phyloP scores from a whole-genome alignment of 1,140 invertebrate genomes.

The Euura lappo region DNA sequence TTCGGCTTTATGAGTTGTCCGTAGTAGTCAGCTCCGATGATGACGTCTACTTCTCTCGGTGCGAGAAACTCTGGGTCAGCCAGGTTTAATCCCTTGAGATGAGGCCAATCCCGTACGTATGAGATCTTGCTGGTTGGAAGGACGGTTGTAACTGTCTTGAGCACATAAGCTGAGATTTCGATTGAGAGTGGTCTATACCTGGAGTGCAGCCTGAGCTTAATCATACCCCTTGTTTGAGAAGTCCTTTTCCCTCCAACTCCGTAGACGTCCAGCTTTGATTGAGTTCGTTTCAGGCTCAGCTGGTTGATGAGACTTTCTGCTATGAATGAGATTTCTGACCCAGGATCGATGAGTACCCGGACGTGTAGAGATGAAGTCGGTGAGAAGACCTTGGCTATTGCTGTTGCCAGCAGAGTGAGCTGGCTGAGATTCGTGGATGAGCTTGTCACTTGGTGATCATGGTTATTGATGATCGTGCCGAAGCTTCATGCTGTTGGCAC shows the following conservation, averaged over 20 bases:
- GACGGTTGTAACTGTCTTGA: no score
- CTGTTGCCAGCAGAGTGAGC: not conserved
- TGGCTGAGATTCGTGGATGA: not conserved
- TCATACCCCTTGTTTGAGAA: slow-evolving; percentile 15
- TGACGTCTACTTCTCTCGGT: no score
- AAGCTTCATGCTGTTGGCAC: not conserved
- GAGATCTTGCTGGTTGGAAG: no score
- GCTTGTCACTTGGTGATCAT: not conserved
- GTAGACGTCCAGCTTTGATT: not conserved
- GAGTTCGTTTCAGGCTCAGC: slow-evolving; percentile 2
- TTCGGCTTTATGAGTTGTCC: no score
- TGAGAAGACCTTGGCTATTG: not conserved
- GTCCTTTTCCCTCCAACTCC: not conserved
- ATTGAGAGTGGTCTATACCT: not conserved
- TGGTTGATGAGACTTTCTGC: slow-evolving; percentile 14
- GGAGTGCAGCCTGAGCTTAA: not conserved
- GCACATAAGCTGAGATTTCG: not conserved
- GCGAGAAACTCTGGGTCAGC: no score
- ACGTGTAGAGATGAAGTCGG: slow-evolving; percentile 9
- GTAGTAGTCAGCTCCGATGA: no score
- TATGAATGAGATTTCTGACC: slow-evolving; percentile 21
- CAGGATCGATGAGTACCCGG: slow-evolving; percentile 22
- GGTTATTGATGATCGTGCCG: not conserved
- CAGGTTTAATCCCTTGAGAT: no score
- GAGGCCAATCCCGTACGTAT: no score